phyloP scores from a whole-genome alignment of 2,797 vertebrate genomes.

The Sebastes vulpes region DNA sequence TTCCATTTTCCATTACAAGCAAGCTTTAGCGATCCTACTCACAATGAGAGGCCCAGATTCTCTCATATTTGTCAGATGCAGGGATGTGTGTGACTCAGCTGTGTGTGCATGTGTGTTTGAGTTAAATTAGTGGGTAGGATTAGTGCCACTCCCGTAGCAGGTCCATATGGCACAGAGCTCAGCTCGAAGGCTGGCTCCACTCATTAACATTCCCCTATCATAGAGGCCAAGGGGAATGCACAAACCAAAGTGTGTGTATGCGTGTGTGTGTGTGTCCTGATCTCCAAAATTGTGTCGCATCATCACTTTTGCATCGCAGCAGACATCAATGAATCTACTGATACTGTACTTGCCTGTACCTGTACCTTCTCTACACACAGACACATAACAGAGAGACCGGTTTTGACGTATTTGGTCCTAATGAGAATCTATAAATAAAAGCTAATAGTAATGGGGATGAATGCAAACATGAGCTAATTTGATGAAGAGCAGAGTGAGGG shows the following conservation, averaged over 20 bases:
- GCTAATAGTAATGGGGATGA: constrained; percentile 15
- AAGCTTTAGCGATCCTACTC: background rate
- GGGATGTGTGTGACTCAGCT: background rate
- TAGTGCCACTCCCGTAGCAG: constrained; percentile 56
- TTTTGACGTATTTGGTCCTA: background rate
- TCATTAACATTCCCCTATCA: constrained; percentile 64
- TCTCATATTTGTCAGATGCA: constrained; percentile 1
- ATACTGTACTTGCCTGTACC: background rate
- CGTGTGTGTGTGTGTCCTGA: background rate
- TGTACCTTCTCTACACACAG: background rate
- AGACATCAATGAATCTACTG: background rate
- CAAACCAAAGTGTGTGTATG: constrained; percentile 11
- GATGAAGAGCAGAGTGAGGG: constrained; percentile 15
- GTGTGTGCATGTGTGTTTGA: constrained; percentile 18
- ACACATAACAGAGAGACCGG: background rate
- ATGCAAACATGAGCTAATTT: constrained; percentile 45
- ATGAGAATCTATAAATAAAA: constrained; percentile 24
- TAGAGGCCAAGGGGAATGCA: constrained; percentile 35
- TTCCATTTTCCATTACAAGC: background rate
- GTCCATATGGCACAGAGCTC: constrained; percentile 65
- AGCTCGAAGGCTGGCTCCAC: constrained; percentile 51
- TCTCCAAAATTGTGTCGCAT: constrained; percentile 2
- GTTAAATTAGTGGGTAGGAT: constrained; percentile 57
- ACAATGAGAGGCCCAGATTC: background rate
- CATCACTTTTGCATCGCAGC: background rate